These are phyloP conservation scores for Hydrophis major DNA, from an alignment of 2,797 vertebrate species.

Conservation along the genomic window DNA sequence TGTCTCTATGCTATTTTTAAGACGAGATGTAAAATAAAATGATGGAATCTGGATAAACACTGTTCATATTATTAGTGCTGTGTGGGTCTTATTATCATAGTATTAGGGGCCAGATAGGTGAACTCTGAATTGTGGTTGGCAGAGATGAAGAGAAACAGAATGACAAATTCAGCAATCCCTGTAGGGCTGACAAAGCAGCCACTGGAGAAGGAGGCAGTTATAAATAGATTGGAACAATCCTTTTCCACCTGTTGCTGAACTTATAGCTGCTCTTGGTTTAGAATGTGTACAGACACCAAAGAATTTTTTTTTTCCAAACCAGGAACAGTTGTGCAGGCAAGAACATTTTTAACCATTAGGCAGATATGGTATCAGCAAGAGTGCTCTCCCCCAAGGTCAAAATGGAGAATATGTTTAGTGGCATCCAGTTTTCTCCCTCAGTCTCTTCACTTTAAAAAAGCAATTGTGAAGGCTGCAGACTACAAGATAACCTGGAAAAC, in stretches of 20 bases:
- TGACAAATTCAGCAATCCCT: neutral
- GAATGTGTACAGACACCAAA: neutral
- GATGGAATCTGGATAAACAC: neutral
- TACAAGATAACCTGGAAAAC: neutral
- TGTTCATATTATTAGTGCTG: neutral
- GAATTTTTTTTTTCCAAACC: neutral
- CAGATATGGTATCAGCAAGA: neutral
- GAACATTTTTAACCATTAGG: neutral
- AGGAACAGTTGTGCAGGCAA: neutral
- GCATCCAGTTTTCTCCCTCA: neutral
- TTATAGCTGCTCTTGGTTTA: neutral
- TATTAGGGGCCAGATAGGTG: neutral
- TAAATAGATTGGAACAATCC: slow-evolving; percentile 30
- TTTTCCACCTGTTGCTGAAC: slow-evolving; percentile 20
- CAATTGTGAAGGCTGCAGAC: neutral
- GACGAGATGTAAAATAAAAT: neutral
- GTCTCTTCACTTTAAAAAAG: neutral
- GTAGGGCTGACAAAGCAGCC: neutral
- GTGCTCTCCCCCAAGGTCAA: neutral
- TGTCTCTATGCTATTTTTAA: neutral
- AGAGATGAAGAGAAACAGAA: slow-evolving; percentile 11
- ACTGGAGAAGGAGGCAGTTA: slow-evolving; percentile 5
- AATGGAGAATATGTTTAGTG: neutral
- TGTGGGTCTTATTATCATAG: neutral
- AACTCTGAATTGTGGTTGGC: neutral